Base-by-base conservation (phyloP, 1,140 invertebrate genomes). In the Trichonephila clavata region DNA sequence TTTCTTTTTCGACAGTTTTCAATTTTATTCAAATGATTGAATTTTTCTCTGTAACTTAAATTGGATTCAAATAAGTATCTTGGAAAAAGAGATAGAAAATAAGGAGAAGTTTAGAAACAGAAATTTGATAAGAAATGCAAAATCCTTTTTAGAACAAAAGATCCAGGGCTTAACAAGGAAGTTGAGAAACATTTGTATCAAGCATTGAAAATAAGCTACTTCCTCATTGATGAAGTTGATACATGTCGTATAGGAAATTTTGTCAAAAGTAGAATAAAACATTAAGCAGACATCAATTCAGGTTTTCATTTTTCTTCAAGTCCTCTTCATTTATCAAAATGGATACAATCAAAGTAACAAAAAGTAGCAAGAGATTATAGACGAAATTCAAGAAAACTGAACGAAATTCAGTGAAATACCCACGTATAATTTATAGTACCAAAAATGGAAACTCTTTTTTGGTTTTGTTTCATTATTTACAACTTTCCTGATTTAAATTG, bases 1-100 rank as follows among this genome's bases (percentile, higher is more conserved):
- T 77, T 61, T 60, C 59, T 18, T 43, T 86, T 61, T 18, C 39
- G 43, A 86, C 20, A 63, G n/a, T 27, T 63, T 61, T 63, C 84
- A 63, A 32, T 86, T 63, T 77, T 27, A 32, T 18, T 39, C 71
- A 77, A 13, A 13, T 39, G 71, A 77, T 77, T 39, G 14, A 20
- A 77, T 32, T 32, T 77, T 39, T 32, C 10, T 32, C 71, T 77
- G 32, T 77, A 20, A 63, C 57, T 86, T 63, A 63, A 86, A 86
- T 63, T 32, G 84, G 61, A 86, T 86, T 86, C 60, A 86, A 86
- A 86, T 65, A 59, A 68, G n/a, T 27, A 21, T 68, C 24, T 68
- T 68, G 10, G 65, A 68, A 13, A 21, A 13, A 24, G 63, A 65
- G 61, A 21, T 10, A 57, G 50, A 10, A 57, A 20, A 16, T 39